Conservation (phyloP, 2,113 vertebrate genomes). For the Mesembrinibis cayennensis region DNA sequence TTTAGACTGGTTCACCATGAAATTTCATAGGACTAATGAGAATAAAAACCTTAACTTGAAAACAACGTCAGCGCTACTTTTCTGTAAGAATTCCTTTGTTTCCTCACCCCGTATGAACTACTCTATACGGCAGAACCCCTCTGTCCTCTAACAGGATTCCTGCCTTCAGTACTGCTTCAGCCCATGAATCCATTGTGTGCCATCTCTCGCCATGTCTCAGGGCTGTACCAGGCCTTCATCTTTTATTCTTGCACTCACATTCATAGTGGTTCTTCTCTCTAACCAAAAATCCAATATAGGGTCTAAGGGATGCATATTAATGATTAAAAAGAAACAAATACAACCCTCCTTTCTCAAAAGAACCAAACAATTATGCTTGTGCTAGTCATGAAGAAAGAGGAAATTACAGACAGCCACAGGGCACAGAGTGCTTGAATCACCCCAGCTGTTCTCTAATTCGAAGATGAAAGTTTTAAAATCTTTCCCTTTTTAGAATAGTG, state of each 20-base stretch:
- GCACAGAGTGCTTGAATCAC: background rate
- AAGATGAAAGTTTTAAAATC: background rate
- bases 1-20: background rate
- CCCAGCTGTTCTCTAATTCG: background rate
- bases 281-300: background rate
- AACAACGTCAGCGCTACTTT: background rate
- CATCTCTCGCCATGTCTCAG: background rate
- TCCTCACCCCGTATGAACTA: background rate
- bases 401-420: background rate
- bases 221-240: background rate
- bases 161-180: background rate
- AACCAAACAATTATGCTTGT: background rate
- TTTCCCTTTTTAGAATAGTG: background rate
- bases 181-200: background rate
- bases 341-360: background rate
- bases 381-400: background rate
- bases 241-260: background rate
- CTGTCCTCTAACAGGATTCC: background rate
- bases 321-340: background rate
- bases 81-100: background rate
- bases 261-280: background rate
- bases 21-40: background rate
- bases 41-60: slow-evolving; percentile 7
- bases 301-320: background rate
- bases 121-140: background rate